phyloP scores from a whole-genome alignment of 1,140 invertebrate species.

The Dreissena rostriformis region DNA sequence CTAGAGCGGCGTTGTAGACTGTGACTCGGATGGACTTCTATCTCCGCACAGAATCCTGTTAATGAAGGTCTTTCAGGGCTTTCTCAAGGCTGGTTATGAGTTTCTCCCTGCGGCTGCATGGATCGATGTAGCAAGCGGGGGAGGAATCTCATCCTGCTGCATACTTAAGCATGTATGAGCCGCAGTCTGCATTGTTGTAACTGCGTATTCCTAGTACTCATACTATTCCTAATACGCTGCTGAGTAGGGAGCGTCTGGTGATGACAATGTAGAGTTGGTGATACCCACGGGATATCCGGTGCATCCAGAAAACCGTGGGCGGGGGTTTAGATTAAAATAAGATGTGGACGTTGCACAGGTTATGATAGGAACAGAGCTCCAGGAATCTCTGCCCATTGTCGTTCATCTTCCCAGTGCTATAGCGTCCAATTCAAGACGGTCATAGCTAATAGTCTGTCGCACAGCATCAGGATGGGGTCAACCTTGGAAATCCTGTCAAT shows the following conservation, averaged over 20 bases:
- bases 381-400: conserved; percentile 55
- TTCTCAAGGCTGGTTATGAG: background rate
- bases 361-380: conserved; percentile 49
- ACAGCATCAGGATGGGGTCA: conserved; percentile 38
- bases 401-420: too few species aligned
- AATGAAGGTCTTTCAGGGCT: background rate
- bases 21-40: background rate
- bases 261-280: conserved; percentile 59
- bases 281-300: conserved; percentile 56
- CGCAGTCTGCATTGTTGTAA: conserved; percentile 59
- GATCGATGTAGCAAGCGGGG: conserved; percentile 36
- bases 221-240: too few species aligned
- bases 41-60: background rate
- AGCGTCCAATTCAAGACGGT: too few species aligned
- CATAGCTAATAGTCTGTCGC: conserved; percentile 38
- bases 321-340: conserved; percentile 54
- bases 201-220: conserved; percentile 26
- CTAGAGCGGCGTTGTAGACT: background rate
- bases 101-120: background rate
- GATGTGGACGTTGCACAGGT: conserved; percentile 1
- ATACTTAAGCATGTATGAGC: conserved; percentile 54
- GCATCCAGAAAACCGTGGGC: conserved; percentile 59
- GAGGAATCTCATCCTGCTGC: conserved; percentile 31
- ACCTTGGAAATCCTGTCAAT: conserved; percentile 15
- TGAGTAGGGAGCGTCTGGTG: conserved; percentile 8